Percentiles rank a stretch among this genome's conserved stretches.
phyloP scores from a whole-genome alignment of 1,140 invertebrate genomes.

The Diorhabda sublineata region DNA sequence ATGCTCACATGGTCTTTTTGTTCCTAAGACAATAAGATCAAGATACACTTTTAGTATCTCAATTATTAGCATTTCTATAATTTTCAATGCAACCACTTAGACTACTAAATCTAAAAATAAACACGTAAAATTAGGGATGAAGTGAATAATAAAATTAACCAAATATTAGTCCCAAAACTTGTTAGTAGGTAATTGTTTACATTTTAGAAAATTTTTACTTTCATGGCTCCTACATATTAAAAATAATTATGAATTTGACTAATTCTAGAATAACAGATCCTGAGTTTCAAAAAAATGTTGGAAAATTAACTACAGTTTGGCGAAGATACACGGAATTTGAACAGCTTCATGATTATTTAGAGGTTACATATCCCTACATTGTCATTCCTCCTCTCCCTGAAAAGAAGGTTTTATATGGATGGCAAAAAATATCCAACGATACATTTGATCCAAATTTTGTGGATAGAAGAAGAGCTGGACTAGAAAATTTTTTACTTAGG shows the following conservation, averaged over 20 bases:
- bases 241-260: background rate
- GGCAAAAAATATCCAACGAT: slow-evolving; percentile 73
- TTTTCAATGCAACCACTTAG: no score
- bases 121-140: no score
- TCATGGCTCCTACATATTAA: no score
- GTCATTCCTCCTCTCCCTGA: slow-evolving; percentile 78
- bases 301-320: slow-evolving; percentile 68
- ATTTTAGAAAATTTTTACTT: no score
- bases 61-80: no score
- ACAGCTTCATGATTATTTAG: slow-evolving; percentile 69
- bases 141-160: no score
- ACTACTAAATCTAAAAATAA: no score
- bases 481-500: slow-evolving; percentile 77
- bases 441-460: slow-evolving; percentile 85
- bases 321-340: slow-evolving; percentile 82
- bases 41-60: no score
- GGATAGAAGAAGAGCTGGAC: slow-evolving; percentile 69
- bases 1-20: no score
- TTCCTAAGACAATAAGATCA: no score
- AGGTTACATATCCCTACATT: slow-evolving; percentile 71
- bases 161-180: no score
- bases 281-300: slow-evolving; percentile 59
- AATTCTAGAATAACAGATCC: slow-evolving; percentile 58
- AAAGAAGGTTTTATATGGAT: slow-evolving; percentile 75
- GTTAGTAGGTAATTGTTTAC: no score